Evolutionary conservation across 2,888 invertebrate genomes (phyloP).

Genomic region (Drosophila affinis): DNA sequence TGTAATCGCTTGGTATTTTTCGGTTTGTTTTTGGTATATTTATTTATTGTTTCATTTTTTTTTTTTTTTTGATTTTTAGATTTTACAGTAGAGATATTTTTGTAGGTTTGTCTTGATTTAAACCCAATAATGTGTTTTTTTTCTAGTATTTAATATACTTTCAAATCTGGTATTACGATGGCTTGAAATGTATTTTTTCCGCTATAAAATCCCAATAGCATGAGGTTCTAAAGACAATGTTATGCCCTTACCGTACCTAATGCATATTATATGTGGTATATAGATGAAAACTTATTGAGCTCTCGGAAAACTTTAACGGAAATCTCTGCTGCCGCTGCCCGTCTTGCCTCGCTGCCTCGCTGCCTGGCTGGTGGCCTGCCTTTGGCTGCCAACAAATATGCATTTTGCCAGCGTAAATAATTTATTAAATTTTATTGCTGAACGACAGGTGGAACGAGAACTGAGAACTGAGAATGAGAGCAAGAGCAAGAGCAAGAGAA

Average conservation of each 20-base stretch:
- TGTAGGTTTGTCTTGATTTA: too few species aligned
- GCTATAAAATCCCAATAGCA: neutral
- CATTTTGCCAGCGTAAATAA: constrained; percentile 74
- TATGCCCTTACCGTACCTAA: neutral
- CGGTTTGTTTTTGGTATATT: too few species aligned
- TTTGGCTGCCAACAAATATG: constrained; percentile 43
- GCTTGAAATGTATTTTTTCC: too few species aligned
- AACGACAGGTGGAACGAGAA: constrained; percentile 42
- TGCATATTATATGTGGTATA: neutral
- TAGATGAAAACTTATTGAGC: constrained; percentile 30
- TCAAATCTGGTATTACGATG: too few species aligned
- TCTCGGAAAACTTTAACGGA: constrained; percentile 23
- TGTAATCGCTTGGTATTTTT: too few species aligned
- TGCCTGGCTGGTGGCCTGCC: neutral
- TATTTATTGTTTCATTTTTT: too few species aligned
- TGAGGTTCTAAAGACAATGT: neutral
- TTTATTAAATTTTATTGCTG: constrained; percentile 77
- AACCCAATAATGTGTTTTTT: too few species aligned
- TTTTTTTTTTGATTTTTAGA: too few species aligned
- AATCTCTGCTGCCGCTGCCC: constrained; percentile 24
- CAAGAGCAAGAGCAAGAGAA: constrained; percentile 10
- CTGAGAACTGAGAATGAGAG: constrained; percentile 15
- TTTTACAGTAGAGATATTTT: too few species aligned
- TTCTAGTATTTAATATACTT: too few species aligned
- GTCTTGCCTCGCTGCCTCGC: neutral